A percentile compares a stretch with the other conserved stretches of the same genome.
These are phyloP conservation scores for Clavelina lepadiformis DNA, from an alignment of 23 tunicate genomes.

Conservation along the genomic window DNA sequence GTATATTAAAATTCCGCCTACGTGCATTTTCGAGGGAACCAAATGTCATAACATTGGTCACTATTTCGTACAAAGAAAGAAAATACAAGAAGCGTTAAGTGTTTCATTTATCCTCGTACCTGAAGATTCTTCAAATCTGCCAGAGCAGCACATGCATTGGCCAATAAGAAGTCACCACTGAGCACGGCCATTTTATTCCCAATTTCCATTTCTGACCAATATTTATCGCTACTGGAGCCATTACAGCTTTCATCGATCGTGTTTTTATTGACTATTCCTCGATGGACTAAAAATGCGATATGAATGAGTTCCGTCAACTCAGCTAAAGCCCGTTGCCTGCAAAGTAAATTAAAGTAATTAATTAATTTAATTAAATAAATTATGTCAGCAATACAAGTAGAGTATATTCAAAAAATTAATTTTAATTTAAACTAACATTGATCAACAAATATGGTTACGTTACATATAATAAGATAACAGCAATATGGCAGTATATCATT, in stretches of 20 bases:
- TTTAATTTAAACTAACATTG: too few relatives aligned
- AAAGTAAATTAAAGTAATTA: too few relatives aligned
- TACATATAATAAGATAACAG: neutral
- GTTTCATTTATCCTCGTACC: too few relatives aligned
- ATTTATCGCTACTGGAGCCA: neutral
- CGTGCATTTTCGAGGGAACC: too few relatives aligned
- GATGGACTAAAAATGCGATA: constrained; percentile 74
- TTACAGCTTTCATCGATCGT: constrained; percentile 1
- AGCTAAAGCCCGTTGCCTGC: constrained; percentile 62
- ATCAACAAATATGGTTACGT: too few relatives aligned
- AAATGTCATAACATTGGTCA: too few relatives aligned
- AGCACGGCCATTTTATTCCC: constrained; percentile 88
- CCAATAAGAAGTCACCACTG: constrained; percentile 84
- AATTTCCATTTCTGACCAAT: constrained; percentile 48
- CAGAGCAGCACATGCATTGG: constrained; percentile 65
- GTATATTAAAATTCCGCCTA: too few relatives aligned
- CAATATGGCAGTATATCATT: neutral
- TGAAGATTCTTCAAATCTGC: constrained; percentile 57
- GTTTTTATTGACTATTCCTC: constrained; percentile 58
- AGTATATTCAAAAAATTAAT: too few relatives aligned
- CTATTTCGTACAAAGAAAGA: too few relatives aligned
- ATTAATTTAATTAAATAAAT: too few relatives aligned
- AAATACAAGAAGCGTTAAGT: too few relatives aligned
- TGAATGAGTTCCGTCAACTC: constrained; percentile 85
- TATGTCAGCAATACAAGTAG: too few relatives aligned